Evolutionary conservation across 2,113 vertebrate species (phyloP), one percentile per base, ranked within the genome.

Genomic region (Pedetes capensis): DNA sequence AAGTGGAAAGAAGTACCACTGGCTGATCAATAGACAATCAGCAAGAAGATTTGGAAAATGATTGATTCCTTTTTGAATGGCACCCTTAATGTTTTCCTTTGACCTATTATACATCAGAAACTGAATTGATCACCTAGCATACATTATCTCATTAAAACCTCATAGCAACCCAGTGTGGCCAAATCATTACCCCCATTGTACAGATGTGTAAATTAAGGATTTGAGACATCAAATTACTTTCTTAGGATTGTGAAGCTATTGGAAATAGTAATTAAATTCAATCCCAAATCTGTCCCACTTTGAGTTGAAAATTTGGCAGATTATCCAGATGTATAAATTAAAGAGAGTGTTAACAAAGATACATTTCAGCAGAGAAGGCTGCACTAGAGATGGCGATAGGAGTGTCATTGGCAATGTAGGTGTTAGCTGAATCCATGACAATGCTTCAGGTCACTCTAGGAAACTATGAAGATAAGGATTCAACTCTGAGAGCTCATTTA

Each of bases 351-450:
- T 68, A 37, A 23, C 83, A 9, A 44, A 89, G 25, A 94, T 39
- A 18, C 25, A 81, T 80, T 96, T 96, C 55, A 95, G 85, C 53
- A 74, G 51, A 94, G 89, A 94, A 49, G 61, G 49, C 75, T 81
- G 51, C 80, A 66, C 86, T 79, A 12, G 68, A 83, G 91, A 61
- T 71, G 37, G 51, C 72, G 95, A 93, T 85, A 87, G 1, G 51
- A 57, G 22, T 27, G 51, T 66, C 79, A 2, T 59, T 64, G 55
- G 81, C 57, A 22, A 29, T 25, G 53, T 32, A 64, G 69, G 92
- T 93, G 86, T 80, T 37, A 75, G 63, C 59, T 89, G 96, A 96
- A 37, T 69, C 69, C 63, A 18, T 76, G 97, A 89, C 89, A 95
- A 25, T 76, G 27, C n/a, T 61, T 74, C 74, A 89, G 27, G 57